phyloP scores from a whole-genome alignment of 2,888 invertebrate species.

The Petrolisthes manimaculis region DNA sequence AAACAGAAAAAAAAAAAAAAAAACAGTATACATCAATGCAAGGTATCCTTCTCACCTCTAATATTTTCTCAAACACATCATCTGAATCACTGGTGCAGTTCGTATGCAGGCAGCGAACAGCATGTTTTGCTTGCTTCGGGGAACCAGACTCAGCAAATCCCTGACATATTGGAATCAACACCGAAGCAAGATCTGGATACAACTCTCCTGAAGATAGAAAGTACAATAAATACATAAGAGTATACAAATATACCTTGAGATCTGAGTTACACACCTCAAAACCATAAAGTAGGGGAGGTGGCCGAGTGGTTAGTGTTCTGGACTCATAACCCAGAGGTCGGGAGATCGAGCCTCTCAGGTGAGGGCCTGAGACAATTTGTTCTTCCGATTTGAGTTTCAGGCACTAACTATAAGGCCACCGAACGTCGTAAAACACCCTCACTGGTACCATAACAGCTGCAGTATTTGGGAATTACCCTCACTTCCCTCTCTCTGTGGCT shows the following conservation, averaged over 20 bases:
- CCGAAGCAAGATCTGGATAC: conserved; percentile 81
- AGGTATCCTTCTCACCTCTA: conserved; percentile 74
- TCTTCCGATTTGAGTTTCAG: no score
- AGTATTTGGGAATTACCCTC: no score
- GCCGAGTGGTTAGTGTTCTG: no score
- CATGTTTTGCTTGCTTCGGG: conserved; percentile 96
- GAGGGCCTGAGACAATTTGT: no score
- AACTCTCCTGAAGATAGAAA: conserved; percentile 67
- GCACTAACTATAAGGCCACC: no score
- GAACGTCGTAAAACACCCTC: no score
- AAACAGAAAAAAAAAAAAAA: no score
- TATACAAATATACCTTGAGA: neutral
- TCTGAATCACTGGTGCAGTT: conserved; percentile 81
- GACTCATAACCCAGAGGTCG: no score
- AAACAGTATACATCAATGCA: neutral
- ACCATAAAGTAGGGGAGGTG: no score
- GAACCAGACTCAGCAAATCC: conserved; percentile 90
- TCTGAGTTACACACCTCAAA: neutral
- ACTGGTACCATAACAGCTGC: no score
- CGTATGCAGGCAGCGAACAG: conserved; percentile 90
- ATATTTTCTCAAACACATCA: conserved; percentile 84
- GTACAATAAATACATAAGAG: neutral
- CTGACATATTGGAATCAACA: conserved; percentile 87
- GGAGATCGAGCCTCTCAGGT: no score
- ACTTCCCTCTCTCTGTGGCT: no score